Evolutionary conservation across 2,797 vertebrate genomes (phyloP).

Genomic region (Schizopygopsis pylzovi): DNA sequence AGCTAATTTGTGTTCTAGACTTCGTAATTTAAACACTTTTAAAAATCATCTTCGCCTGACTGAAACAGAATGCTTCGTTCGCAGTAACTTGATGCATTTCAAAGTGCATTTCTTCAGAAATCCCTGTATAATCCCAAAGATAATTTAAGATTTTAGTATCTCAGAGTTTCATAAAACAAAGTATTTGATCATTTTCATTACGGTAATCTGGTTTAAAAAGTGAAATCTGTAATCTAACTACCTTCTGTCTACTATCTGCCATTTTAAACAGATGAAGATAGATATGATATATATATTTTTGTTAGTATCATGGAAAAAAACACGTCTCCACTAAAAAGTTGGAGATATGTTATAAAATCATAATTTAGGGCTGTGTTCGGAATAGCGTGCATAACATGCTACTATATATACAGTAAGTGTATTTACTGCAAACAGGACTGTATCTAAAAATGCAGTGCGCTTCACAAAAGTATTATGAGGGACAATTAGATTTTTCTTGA

Average conservation of each 20-base stretch:
- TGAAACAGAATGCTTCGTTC: constrained; percentile 53
- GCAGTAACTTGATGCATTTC: constrained; percentile 44
- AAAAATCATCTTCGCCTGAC: constrained; percentile 45
- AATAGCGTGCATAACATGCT: constrained; percentile 21
- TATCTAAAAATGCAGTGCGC: background rate
- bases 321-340: constrained; percentile 22
- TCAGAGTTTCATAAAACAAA: constrained; percentile 35
- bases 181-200: background rate
- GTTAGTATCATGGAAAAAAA: constrained; percentile 26
- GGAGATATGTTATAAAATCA: constrained; percentile 23
- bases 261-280: constrained; percentile 21
- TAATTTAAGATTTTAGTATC: constrained; percentile 38
- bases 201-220: constrained; percentile 21
- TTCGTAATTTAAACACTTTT: constrained; percentile 45
- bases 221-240: constrained; percentile 34
- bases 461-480: background rate
- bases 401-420: background rate
- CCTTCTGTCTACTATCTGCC: constrained; percentile 7
- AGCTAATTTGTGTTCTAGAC: constrained; percentile 38
- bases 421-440: background rate
- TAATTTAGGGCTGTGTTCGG: constrained; percentile 17
- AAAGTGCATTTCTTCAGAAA: constrained; percentile 63
- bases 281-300: constrained; percentile 24
- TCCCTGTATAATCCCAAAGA: constrained; percentile 68
- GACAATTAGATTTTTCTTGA: background rate